These are phyloP conservation scores for Arctia plantaginis DNA, from an alignment of 2,888 invertebrate species.

Conservation along the genomic window DNA sequence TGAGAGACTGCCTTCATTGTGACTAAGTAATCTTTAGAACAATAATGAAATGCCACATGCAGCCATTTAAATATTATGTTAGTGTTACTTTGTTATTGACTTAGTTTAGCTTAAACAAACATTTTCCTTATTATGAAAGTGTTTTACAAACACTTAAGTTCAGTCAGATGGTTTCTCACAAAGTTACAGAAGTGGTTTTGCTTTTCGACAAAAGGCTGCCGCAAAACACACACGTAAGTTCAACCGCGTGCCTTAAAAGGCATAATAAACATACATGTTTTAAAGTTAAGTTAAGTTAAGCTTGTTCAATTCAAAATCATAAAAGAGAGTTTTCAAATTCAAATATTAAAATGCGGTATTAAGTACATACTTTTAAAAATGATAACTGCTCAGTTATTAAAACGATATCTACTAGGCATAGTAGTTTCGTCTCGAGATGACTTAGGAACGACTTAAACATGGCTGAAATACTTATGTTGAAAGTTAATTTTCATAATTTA, in stretches of 20 bases:
- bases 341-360: background rate
- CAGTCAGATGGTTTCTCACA: background rate
- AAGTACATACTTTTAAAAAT: background rate
- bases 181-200: background rate
- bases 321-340: background rate
- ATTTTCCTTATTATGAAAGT: background rate
- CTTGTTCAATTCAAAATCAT: background rate
- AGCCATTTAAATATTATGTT: constrained; percentile 2
- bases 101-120: background rate
- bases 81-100: background rate
- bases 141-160: background rate
- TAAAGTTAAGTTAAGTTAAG: background rate
- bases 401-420: background rate
- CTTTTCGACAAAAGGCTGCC: background rate
- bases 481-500: background rate
- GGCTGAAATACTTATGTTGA: background rate
- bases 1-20: constrained; percentile 1
- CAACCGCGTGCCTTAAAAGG: background rate
- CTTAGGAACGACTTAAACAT: background rate
- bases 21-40: background rate
- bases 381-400: background rate
- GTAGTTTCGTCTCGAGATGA: background rate
- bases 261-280: background rate
- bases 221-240: background rate
- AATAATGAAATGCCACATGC: background rate